Conservation (phyloP, 2,797 vertebrate species). For the Triplophysa bombifrons region DNA sequence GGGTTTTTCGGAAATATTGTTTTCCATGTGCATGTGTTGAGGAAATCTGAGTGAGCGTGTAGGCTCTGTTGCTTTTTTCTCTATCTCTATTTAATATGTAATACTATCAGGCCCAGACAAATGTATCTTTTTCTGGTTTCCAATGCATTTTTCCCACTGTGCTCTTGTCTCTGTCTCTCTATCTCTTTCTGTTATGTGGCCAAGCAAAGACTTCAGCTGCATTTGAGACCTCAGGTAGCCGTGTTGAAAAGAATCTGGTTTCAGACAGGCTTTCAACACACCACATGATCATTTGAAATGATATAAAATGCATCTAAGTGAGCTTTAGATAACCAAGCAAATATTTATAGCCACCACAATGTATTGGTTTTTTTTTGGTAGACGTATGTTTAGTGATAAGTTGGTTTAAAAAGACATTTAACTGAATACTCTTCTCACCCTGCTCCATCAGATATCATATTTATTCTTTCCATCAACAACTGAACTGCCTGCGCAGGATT, state of each 20-base stretch:
- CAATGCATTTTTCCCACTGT: slow-evolving; percentile 1
- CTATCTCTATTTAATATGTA: background rate
- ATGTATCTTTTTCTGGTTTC: background rate
- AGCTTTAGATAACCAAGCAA: slow-evolving; percentile 8
- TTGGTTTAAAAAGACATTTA: background rate
- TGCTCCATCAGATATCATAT: background rate
- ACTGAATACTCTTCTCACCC: background rate
- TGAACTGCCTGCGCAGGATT: background rate
- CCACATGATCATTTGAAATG: background rate
- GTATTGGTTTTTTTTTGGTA: background rate
- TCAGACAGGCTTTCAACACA: background rate
- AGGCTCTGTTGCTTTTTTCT: background rate
- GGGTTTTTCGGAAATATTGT: background rate
- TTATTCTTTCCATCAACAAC: background rate
- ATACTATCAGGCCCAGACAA: slow-evolving; percentile 10
- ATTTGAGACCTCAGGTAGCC: background rate
- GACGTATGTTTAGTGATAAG: background rate
- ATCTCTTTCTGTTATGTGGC: slow-evolving; percentile 1
- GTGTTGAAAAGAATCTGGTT: background rate
- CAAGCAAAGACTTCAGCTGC: slow-evolving; percentile 1
- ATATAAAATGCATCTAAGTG: background rate
- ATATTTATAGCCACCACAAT: background rate
- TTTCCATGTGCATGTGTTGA: background rate
- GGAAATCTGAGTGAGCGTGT: background rate
- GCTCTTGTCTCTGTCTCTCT: background rate